Evolutionary conservation across 64 coral and sea anemone genomes (phyloP), one percentile per base, ranked within the genome.

Genomic region (Actinia equina): DNA sequence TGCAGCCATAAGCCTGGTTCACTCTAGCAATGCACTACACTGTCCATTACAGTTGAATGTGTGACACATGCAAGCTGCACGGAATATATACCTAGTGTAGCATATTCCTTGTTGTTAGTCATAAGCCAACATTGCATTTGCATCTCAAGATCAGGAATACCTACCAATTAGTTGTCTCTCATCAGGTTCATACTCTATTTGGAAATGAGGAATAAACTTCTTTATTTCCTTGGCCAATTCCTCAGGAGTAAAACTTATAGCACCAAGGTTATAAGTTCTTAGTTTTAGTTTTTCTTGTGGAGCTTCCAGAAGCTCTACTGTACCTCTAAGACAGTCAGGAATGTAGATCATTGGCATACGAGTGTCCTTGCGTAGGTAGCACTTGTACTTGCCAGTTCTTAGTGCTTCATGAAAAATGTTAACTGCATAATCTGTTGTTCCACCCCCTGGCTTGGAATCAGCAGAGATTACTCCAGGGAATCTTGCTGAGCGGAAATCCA

Each of bases 281-380:
- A 78, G 12, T 4, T 53, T 89, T 41, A 99, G 52, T 15, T 82
- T 88, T 16, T 99, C 93, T 86, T 89, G 3, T 15, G 97, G 97
- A 25, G 93, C 93, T 77, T 99, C 93, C 18, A 99, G 46, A 37
- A 99, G 54, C 86, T 99, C 97, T 59, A 95, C 60, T 43, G 97
- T 99, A 30, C 90, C 93, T 87, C 97, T 87, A 17, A 99, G 64
- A 65, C 97, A 99, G 78, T 99, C 97, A 42, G 91, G 89, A 55
- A 99, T 85, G n/a, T 99, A 94, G 76, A 99, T 99, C 97, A 99
- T 99, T 46, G 97, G 97, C 91, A 99, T 88, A 49, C 97, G 82
- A 45, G 97, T 91, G 82, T 95, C 93, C 25, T 90, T 88, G 70
- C 57, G 85, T 71, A 99, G 84, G 79, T 99, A 99, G 52, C 93